Evolutionary conservation across 2,888 invertebrate genomes (phyloP), one percentile per base, ranked within the genome.

Genomic region (Frankliniella intonsa): DNA sequence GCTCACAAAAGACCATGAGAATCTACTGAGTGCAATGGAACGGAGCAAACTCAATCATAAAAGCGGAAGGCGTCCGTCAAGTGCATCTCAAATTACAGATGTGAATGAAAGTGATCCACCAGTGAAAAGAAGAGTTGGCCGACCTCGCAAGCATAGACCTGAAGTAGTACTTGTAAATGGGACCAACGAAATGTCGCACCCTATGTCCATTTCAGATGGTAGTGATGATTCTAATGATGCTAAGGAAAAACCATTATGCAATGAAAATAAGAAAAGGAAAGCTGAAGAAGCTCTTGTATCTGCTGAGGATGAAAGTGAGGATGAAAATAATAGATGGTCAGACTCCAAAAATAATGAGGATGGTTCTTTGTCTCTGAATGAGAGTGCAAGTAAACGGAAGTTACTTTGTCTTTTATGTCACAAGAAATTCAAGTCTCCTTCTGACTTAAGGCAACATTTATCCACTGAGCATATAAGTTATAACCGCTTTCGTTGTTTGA

Each of bases 401-500:
- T 85, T 90, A 0, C 85, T 87, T 12, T 92, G 92, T 86, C 89
- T 90, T 84, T 88, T 89, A 81, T 92, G 92, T 85, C 88, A 90
- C 76, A 86, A 86, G 19, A 89, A 88, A 84, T 91, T 90, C 85
- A 86, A 88, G 1, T 89, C 90, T 50, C 86, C 90, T 22, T 88
- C 89, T 81, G 90, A 91, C 84, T 86, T 93, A 10, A 88, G 91
- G 49, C 88, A 89, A 81, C 94, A 94, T 85, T 91, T 92, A 88
- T 25, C 69, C 22, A 91, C 93, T 0, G 86, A 88, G 7, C 94
- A 94, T 86, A 90, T 93, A 83, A 92, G 92, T 83, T 93, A 93
- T 92, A 90, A 92, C 85, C 90, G 94, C 50, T 95, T 92, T 86
- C 92, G 93, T 82, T 95, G 95, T 86, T 93, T 92, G 85, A 87